Conservation (phyloP, 2,113 vertebrate species). For the Archilochus colubris region DNA sequence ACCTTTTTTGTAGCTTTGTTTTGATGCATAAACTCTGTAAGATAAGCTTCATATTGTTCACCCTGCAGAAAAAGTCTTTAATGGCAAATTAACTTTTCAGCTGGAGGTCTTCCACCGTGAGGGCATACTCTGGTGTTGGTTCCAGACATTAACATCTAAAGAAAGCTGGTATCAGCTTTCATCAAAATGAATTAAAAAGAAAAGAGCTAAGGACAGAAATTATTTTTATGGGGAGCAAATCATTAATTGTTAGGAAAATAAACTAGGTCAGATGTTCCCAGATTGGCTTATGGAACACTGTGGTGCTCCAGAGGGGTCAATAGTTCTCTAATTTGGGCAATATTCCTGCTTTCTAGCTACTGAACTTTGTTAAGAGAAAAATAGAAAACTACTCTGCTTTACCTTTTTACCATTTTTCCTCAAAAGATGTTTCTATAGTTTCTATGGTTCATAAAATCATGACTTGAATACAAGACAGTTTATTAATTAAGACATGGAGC, state of each 20-base stretch:
- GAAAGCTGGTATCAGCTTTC: neutral
- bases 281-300: neutral
- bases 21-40: neutral
- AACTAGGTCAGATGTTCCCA: neutral
- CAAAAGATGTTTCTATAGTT: neutral
- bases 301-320: neutral
- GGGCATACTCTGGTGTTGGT: neutral
- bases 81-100: neutral
- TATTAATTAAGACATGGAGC: neutral
- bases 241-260: neutral
- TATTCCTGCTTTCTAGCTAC: neutral
- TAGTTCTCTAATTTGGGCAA: neutral
- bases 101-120: neutral
- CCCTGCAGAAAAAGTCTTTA: neutral
- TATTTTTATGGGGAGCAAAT: neutral
- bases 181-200: neutral
- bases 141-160: neutral
- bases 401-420: neutral
- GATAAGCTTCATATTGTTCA: neutral
- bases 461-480: neutral
- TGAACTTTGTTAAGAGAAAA: neutral
- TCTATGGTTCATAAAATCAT: neutral
- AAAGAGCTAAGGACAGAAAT: neutral
- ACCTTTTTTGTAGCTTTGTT: neutral
- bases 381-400: neutral